A percentile compares a stretch with the other conserved stretches of the same genome.
These are phyloP conservation scores for Lepidocyrtoides sp. DNA, from an alignment of 2,888 invertebrate species.

Conservation along the genomic window DNA sequence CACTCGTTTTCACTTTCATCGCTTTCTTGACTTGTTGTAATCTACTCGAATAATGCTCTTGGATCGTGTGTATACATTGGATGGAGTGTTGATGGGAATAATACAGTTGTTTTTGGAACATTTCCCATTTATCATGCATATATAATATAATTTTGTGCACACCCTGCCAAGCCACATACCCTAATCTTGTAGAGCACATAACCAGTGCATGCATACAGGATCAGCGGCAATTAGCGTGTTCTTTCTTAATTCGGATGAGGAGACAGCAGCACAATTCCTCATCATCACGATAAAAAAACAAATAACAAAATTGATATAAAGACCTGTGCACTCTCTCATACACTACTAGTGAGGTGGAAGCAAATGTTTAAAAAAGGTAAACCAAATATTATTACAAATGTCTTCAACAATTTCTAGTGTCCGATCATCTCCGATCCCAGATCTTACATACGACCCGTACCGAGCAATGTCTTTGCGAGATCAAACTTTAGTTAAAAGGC, in stretches of 20 bases:
- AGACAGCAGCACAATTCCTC: conserved; percentile 53
- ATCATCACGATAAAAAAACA: conserved; percentile 65
- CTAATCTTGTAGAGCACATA: not conserved
- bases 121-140: conserved; percentile 18
- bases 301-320: conserved; percentile 65
- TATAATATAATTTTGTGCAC: conserved; percentile 25
- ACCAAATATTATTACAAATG: conserved; percentile 66
- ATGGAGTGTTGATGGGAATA: conserved; percentile 23
- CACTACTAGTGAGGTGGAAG: not conserved
- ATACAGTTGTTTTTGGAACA: conserved; percentile 18
- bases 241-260: conserved; percentile 15
- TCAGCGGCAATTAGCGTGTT: conserved; percentile 27
- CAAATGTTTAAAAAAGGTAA: not conserved
- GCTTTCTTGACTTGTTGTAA: conserved; percentile 26
- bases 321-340: not conserved
- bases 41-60: not conserved
- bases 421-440: conserved; percentile 85
- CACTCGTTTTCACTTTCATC: conserved; percentile 37
- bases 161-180: conserved; percentile 20
- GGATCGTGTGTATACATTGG: not conserved
- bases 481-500: conserved; percentile 83
- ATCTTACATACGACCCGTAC: conserved; percentile 84
- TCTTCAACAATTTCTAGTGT: conserved; percentile 84
- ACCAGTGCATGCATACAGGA: conserved; percentile 1
- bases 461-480: conserved; percentile 83